Evolutionary conservation across 2,113 vertebrate genomes (phyloP).

Genomic region (Engystomops pustulosus): DNA sequence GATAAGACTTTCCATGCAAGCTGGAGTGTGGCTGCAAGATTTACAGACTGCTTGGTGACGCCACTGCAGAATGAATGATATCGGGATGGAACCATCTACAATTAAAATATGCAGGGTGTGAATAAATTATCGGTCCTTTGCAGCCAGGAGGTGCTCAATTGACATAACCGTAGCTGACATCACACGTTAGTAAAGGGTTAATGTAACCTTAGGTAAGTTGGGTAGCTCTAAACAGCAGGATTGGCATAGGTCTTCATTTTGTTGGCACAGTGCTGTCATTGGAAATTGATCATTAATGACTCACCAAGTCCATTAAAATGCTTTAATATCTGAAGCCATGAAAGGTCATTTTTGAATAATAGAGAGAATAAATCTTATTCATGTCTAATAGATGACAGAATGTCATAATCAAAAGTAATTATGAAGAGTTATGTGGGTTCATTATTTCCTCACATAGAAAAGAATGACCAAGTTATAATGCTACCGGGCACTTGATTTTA

Average conservation of each 20-base stretch:
- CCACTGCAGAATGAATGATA: too few species aligned
- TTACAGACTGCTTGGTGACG: too few species aligned
- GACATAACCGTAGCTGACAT: too few species aligned
- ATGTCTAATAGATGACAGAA: slow-evolving; percentile 26
- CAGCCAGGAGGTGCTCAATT: too few species aligned
- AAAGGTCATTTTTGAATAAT: slow-evolving; percentile 23
- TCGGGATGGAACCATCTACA: too few species aligned
- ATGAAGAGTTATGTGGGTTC: slow-evolving; percentile 6
- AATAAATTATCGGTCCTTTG: too few species aligned
- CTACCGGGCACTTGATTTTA: not conserved
- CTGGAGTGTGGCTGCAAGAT: too few species aligned
- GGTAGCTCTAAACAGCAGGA: not conserved
- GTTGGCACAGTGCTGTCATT: not conserved
- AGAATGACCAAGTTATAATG: not conserved
- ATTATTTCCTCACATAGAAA: not conserved
- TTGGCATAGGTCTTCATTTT: not conserved
- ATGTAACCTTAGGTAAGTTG: not conserved
- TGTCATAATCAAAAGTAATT: slow-evolving; percentile 21
- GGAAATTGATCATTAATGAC: slow-evolving; percentile 3
- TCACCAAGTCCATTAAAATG: not conserved
- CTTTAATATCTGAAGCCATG: slow-evolving; percentile 1
- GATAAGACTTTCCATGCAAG: too few species aligned
- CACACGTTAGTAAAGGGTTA: too few species aligned
- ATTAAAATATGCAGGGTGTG: too few species aligned
- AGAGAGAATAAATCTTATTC: not conserved